Evolutionary conservation across 2,797 vertebrate genomes (phyloP).

Genomic region (Pipistrellus pipistrellus): DNA sequence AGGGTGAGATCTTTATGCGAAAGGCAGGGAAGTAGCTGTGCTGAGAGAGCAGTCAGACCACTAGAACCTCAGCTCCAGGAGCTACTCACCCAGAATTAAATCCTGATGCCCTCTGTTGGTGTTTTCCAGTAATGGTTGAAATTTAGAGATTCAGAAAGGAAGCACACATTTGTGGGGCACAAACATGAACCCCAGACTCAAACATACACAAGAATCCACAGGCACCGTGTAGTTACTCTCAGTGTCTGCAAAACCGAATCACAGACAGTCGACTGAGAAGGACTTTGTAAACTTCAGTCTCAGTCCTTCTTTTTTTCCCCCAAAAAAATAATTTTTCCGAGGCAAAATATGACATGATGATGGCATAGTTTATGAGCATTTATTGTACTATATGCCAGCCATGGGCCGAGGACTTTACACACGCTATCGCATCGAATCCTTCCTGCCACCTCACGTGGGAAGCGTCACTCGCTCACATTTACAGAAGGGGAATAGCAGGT

Average conservation of each 20-base stretch:
- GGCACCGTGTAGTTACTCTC: background rate
- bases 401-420: background rate
- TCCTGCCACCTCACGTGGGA: accelerated
- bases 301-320: background rate
- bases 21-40: slow-evolving; percentile 64
- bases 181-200: background rate
- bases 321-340: background rate
- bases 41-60: slow-evolving; percentile 57
- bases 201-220: background rate
- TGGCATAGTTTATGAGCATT: background rate
- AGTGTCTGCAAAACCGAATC: background rate
- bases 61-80: slow-evolving; percentile 54
- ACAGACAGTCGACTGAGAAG: background rate
- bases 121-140: slow-evolving; percentile 81
- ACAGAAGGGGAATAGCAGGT: background rate
- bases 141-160: slow-evolving; percentile 48
- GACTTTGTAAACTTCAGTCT: background rate
- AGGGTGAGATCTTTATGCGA: slow-evolving; percentile 18
- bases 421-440: background rate
- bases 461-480: background rate
- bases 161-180: background rate
- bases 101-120: slow-evolving; percentile 90
- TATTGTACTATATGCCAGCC: background rate
- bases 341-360: background rate
- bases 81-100: slow-evolving; percentile 79